Evolutionary conservation across 1,140 invertebrate genomes (phyloP).

Genomic region (Sminthurinus signatus): DNA sequence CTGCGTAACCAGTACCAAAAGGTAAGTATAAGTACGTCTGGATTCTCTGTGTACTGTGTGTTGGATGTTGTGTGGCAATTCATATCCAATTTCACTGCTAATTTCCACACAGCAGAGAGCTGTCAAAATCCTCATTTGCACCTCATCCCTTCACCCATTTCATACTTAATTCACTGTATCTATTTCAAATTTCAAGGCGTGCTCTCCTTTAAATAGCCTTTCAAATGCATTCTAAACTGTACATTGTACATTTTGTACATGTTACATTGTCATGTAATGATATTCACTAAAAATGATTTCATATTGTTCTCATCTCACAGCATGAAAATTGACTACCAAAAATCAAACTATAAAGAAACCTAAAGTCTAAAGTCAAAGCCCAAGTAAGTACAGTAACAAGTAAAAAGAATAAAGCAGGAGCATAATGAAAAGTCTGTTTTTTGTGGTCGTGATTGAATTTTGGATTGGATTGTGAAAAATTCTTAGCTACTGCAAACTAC

Average conservation of each 20-base stretch:
- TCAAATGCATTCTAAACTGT: not conserved
- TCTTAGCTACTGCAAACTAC: too few relatives aligned
- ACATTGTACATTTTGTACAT: not conserved
- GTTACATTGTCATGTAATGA: not conserved
- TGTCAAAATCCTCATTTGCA: conserved; percentile 2
- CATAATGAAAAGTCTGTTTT: too few relatives aligned
- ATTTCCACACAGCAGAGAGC: not conserved
- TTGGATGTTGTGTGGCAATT: not conserved
- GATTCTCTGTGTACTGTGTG: too few relatives aligned
- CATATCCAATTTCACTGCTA: conserved; percentile 9
- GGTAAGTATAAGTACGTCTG: too few relatives aligned
- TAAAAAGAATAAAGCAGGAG: too few relatives aligned
- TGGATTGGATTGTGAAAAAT: too few relatives aligned
- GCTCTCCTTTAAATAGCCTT: not conserved
- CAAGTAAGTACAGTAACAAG: too few relatives aligned
- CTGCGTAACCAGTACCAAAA: too few relatives aligned
- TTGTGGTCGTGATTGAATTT: too few relatives aligned
- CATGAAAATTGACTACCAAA: too few relatives aligned
- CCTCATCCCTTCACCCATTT: not conserved
- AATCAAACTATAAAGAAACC: too few relatives aligned
- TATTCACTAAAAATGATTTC: not conserved
- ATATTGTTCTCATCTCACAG: not conserved
- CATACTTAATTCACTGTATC: not conserved
- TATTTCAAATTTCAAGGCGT: not conserved
- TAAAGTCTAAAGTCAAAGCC: too few relatives aligned